A percentile compares a stretch with the other conserved stretches of the same genome.
phyloP scores from a whole-genome alignment of 2,888 invertebrate genomes.

The Acrobasis suavella region DNA sequence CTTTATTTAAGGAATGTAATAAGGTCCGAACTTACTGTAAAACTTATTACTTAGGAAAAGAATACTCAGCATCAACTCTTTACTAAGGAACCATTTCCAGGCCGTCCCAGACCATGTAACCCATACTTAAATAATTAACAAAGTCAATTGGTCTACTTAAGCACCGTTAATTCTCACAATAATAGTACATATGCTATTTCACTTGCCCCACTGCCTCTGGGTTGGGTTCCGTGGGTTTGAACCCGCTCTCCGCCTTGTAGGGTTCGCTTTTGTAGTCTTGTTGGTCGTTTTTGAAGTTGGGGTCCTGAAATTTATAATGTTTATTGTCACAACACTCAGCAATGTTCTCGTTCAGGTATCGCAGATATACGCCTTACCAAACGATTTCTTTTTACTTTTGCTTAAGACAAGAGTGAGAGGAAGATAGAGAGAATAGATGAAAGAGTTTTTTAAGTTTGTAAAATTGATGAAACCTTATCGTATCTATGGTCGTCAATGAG shows the following conservation, averaged over 20 bases:
- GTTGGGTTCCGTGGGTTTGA: slow-evolving; percentile 55
- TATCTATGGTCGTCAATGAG: no score
- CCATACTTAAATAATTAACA: slow-evolving; percentile 37
- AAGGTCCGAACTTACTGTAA: no score
- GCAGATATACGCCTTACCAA: no score
- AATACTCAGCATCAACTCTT: not conserved
- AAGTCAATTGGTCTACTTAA: slow-evolving; percentile 43
- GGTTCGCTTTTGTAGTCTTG: slow-evolving; percentile 53
- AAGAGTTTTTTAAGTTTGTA: no score
- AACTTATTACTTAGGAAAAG: no score
- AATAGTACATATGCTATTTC: slow-evolving; percentile 65
- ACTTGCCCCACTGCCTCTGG: slow-evolving; percentile 65
- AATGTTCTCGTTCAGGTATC: no score
- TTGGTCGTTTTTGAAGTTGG: slow-evolving; percentile 48
- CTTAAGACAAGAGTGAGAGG: no score
- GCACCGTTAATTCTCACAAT: slow-evolving; percentile 44
- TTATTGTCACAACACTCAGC: no score
- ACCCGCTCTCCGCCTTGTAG: slow-evolving; percentile 53
- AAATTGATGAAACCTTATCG: no score
- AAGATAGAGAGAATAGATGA: no score
- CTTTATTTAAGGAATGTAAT: no score
- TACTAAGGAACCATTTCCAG: not conserved
- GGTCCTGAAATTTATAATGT: slow-evolving; percentile 26
- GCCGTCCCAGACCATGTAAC: slow-evolving; percentile 18
- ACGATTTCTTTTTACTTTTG: no score